Percentiles rank a stretch among this genome's conserved stretches.
These are phyloP conservation scores for Sciurus niger DNA, from an alignment of 2,113 vertebrate genomes.

Conservation along the genomic window DNA sequence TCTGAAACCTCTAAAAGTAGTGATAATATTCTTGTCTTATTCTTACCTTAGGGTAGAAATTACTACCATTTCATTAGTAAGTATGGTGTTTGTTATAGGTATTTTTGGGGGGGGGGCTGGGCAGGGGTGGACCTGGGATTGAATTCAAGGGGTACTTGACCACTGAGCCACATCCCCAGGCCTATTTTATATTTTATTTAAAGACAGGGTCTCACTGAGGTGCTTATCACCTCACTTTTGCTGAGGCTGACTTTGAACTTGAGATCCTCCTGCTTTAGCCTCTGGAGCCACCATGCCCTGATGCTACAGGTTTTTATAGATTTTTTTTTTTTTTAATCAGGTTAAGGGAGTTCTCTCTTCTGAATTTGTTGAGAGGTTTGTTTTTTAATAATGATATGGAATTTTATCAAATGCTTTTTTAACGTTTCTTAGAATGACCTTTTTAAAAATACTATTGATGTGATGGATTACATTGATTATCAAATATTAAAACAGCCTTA, in stretches of 20 bases:
- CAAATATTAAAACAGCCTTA: not conserved
- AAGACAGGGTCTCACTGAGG: too few species aligned
- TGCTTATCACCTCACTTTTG: too few species aligned
- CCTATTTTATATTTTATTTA: too few species aligned
- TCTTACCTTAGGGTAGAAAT: not conserved
- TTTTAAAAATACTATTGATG: constrained; percentile 4
- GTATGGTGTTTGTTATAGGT: not conserved
- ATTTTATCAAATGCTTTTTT: not conserved
- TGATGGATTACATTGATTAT: not conserved
- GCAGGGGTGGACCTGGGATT: too few species aligned
- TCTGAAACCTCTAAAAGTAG: not conserved
- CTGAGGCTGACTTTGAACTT: too few species aligned
- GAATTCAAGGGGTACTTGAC: too few species aligned
- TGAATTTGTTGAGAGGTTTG: not conserved
- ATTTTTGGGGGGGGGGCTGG: not conserved
- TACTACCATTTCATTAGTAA: not conserved
- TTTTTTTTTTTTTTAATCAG: not conserved
- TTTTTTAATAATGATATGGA: not conserved
- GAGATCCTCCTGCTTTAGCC: too few species aligned
- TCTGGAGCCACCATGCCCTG: too few species aligned
- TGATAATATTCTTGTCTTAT: not conserved
- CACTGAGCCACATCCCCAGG: too few species aligned
- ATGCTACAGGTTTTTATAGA: not conserved
- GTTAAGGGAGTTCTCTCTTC: constrained; percentile 1
- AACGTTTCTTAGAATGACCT: not conserved